Evolutionary conservation across 2,888 invertebrate genomes (phyloP).

Genomic region (Phragmatobia fuliginosa): DNA sequence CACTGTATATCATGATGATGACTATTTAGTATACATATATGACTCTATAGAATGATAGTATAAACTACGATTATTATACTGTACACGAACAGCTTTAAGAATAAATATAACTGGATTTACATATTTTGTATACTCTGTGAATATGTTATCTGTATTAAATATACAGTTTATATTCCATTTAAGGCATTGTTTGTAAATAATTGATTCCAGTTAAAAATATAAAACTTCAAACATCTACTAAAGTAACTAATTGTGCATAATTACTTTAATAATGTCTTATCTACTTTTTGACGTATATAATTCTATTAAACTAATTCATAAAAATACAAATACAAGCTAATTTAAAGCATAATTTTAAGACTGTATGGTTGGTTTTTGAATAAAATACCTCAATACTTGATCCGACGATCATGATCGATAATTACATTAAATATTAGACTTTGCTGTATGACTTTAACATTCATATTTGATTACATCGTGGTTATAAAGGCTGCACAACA

Average conservation of each 20-base stretch:
- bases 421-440: neutral
- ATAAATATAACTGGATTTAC: no score
- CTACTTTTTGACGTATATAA: neutral
- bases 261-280: no score
- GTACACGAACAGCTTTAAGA: no score
- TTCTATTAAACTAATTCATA: neutral
- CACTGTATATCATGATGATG: no score
- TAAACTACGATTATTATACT: no score
- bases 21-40: no score
- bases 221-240: neutral
- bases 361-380: neutral
- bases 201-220: neutral
- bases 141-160: neutral
- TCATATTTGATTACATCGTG: neutral
- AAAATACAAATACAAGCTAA: neutral
- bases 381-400: neutral
- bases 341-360: conserved; percentile 4
- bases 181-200: neutral
- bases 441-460: neutral
- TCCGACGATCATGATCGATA: neutral
- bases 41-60: no score
- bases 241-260: neutral
- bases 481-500: conserved; percentile 16
- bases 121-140: no score
- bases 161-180: neutral